Evolutionary conservation across 2,113 vertebrate species (phyloP).

Genomic region (Ophthalmotilapia sp.): DNA sequence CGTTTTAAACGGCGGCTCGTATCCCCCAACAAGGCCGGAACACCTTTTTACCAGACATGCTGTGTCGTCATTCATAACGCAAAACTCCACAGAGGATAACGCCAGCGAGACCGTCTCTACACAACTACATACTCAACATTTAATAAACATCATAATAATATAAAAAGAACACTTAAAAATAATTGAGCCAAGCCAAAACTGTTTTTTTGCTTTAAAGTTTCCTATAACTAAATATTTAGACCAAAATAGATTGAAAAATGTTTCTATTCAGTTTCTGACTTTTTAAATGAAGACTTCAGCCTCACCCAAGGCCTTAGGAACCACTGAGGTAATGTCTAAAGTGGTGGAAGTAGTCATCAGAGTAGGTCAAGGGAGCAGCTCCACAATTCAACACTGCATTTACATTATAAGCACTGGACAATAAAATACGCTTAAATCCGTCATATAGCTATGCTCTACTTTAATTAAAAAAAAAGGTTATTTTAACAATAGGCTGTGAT

Average conservation of each 20-base stretch:
- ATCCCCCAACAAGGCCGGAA: constrained; percentile 56
- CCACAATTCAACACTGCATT: neutral
- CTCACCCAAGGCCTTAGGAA: neutral
- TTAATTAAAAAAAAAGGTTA: no score
- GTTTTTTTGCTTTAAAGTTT: neutral
- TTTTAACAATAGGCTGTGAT: neutral
- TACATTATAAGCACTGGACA: neutral
- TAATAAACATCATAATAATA: neutral
- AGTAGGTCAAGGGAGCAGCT: neutral
- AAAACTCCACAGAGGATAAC: constrained; percentile 19
- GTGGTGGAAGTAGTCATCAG: neutral
- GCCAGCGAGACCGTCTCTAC: neutral
- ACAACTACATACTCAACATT: neutral
- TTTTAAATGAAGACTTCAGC: neutral
- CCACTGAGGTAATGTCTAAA: neutral
- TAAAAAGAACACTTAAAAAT: neutral
- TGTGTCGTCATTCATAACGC: constrained; percentile 65
- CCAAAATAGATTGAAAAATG: neutral
- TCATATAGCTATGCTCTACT: neutral
- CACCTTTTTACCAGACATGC: constrained; percentile 70
- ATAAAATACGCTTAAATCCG: neutral
- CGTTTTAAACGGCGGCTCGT: constrained; percentile 37
- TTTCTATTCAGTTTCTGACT: neutral
- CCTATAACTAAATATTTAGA: neutral
- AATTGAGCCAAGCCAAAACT: neutral